Evolutionary conservation across 2,888 invertebrate species (phyloP).

Genomic region (Ariolimax columbianus): DNA sequence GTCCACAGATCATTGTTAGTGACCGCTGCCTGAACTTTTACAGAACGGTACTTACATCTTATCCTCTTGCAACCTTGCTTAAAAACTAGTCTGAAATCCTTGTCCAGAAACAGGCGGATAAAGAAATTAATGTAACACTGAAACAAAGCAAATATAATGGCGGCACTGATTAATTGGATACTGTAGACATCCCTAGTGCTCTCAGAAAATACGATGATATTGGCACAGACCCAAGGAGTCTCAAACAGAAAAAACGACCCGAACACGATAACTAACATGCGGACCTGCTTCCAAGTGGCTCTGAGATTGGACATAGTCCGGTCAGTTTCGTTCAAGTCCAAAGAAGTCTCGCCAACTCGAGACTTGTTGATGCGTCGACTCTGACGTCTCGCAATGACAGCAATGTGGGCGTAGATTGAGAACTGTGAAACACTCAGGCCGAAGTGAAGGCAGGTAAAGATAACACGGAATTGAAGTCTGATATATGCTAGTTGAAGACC

Average conservation of each 20-base stretch:
- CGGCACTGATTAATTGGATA: neutral
- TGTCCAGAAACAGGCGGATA: neutral
- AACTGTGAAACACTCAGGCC: neutral
- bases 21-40: neutral
- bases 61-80: neutral
- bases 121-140: constrained; percentile 9
- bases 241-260: neutral
- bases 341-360: too few relatives aligned
- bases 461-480: neutral
- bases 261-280: constrained; percentile 10
- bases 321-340: neutral
- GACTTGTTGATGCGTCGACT: neutral
- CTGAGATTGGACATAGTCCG: neutral
- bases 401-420: neutral
- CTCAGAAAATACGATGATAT: neutral
- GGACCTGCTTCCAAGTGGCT: neutral
- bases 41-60: neutral
- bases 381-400: neutral
- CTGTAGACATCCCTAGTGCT: neutral
- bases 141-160: neutral
- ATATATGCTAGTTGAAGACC: neutral
- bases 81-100: neutral
- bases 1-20: too few relatives aligned
- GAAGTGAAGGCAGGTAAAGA: neutral
- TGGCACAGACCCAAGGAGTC: neutral